Percentiles rank a stretch among this genome's conserved stretches.
Evolutionary conservation across 2,797 vertebrate genomes (phyloP).

Genomic region (Poecile montanus): DNA sequence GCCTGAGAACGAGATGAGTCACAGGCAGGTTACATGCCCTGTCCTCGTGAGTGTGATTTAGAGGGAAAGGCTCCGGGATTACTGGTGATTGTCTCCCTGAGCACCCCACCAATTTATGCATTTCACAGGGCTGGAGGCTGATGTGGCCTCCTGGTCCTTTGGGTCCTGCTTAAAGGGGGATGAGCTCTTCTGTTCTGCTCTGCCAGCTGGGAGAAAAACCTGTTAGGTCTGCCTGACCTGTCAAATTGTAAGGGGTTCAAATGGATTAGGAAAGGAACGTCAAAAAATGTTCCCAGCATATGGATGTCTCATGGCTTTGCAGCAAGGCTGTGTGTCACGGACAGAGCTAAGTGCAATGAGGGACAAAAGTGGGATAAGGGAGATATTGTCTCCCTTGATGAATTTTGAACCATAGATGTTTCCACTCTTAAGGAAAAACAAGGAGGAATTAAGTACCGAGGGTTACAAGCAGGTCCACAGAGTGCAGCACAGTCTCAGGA

Average conservation of each 20-base stretch:
- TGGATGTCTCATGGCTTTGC: background rate
- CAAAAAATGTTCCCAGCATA: constrained; percentile 4
- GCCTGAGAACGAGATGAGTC: background rate
- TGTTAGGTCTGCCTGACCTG: constrained; percentile 62
- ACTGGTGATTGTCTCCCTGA: background rate
- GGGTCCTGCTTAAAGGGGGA: background rate
- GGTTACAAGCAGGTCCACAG: background rate
- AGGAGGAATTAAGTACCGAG: background rate
- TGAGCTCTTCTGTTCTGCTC: constrained; percentile 25
- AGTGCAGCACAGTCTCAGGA: background rate
- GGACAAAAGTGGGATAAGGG: background rate
- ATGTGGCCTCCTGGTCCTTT: background rate
- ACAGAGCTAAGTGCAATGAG: background rate
- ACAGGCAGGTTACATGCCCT: background rate
- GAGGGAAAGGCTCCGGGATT: constrained; percentile 6
- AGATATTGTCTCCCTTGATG: background rate
- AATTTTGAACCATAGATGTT: background rate
- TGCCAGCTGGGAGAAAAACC: constrained; percentile 52
- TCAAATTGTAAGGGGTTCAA: constrained; percentile 55
- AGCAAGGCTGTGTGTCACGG: background rate
- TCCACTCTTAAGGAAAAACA: background rate
- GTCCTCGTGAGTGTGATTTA: background rate
- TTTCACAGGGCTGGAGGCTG: constrained; percentile 16
- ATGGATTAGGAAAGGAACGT: constrained; percentile 49
- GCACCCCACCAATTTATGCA: background rate